Evolutionary conservation across 64 coral and sea anemone species (phyloP), one percentile per base, ranked within the genome.

Genomic region (Montipora cactus): DNA sequence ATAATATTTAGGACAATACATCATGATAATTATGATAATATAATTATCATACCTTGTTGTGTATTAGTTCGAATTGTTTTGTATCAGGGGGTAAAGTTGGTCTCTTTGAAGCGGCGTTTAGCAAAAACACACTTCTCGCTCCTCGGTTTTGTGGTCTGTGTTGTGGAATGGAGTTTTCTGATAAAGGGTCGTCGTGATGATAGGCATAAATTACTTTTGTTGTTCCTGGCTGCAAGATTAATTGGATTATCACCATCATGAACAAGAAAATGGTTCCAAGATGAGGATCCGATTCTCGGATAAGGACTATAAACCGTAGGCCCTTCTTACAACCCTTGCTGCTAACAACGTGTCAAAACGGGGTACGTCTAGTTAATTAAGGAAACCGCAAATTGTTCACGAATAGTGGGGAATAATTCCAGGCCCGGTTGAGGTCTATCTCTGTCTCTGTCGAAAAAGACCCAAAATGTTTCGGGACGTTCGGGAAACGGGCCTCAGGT

Each of bases 201-300:
- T 83, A 92, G 44, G 90, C 79, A 20, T 92, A 92, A 2, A 92
- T 53, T 1, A 92, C 49, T 76, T 81, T 58, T 10, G 76, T 55
- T 58, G 88, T 90, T 62, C 88, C 88, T 7, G 28, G 6, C 88
- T 90, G 78, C 6, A 58, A 22, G 19, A 47, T 45, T 4, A 3
- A 77, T 13, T 8, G 16, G 16, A 68, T 59, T 13, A 59, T 15
- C 37, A 37, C 37, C 37, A 37, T 37, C 37, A 37, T 37, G 37
- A 37, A 37, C 37, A 37, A 37, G 1, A 37, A 37, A 37, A 37
- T 37, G 1, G 37, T 37, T 37, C 37, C 37, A 57, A 57, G 11
- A 4, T 6, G 8, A 57, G 53, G 53, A 37, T 37, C 37, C 1
- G 53, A 57, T 57, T 11, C 53, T 57, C 7, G 3, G 7, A 57